Evolutionary conservation across 2,888 invertebrate genomes (phyloP).

Genomic region (Nomada fucata): DNA sequence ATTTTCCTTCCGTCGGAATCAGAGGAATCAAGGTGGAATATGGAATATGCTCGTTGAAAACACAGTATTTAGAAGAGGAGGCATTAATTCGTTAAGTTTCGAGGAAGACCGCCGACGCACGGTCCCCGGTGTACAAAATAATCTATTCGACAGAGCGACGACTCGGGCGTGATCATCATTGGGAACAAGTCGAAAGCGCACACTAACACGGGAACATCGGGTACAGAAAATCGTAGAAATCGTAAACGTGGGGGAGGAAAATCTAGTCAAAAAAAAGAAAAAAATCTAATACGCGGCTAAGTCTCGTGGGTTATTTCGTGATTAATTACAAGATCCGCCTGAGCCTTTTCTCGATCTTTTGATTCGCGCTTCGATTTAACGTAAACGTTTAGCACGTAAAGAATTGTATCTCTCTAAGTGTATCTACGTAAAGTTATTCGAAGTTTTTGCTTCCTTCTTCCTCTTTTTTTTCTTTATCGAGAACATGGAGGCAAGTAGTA

Average conservation of each 20-base stretch:
- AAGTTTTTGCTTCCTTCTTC: background rate
- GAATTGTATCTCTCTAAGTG: conserved; percentile 22
- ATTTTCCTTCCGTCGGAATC: background rate
- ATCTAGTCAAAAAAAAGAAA: conserved; percentile 65
- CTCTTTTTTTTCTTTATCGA: conserved; percentile 4
- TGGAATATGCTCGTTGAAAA: conserved; percentile 7
- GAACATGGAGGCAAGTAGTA: conserved; percentile 6
- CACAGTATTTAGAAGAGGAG: conserved; percentile 21
- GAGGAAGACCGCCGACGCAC: conserved; percentile 1
- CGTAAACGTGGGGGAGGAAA: conserved; percentile 19
- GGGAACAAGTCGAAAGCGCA: conserved; percentile 65
- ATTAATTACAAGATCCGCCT: conserved; percentile 47
- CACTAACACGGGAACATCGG: conserved; percentile 57
- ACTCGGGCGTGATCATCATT: conserved; percentile 51
- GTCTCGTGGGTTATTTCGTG: conserved; percentile 43
- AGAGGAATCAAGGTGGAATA: background rate
- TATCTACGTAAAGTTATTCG: conserved; percentile 2
- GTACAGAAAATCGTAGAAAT: conserved; percentile 25
- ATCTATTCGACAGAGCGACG: conserved; percentile 17
- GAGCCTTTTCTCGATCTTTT: conserved; percentile 39
- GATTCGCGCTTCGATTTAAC: conserved; percentile 30
- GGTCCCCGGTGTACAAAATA: conserved; percentile 17
- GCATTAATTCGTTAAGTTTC: conserved; percentile 20
- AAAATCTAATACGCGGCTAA: conserved; percentile 28
- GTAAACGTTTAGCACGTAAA: conserved; percentile 30